Evolutionary conservation across 2,888 invertebrate genomes (phyloP), one percentile per base, ranked within the genome.

Genomic region (Drepanosiphum platanoidis): DNA sequence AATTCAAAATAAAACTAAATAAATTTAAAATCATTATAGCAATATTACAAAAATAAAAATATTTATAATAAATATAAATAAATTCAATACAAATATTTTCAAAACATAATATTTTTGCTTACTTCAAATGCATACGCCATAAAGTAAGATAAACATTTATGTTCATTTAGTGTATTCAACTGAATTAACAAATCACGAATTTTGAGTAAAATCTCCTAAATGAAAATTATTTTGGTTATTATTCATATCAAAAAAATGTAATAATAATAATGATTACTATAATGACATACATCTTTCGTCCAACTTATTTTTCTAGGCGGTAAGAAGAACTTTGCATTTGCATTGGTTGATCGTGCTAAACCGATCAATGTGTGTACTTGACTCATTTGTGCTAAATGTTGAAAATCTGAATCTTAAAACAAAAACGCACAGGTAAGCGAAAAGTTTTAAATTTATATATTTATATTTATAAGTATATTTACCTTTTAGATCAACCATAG

Each of bases 331-430:
- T 94, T 91, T 22, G 92, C 90, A 90, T 96, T 94, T 3, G 92
- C 93, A 66, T 93, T 92, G 64, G 91, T 90, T 3, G 93, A 93
- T 87, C 96, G 91, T 0, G 97, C 96, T 79, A 97, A 91, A 3
- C 94, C 93, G 0, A 96, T 93, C 3, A 95, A 94, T 0, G 95
- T 95, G 87, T 92, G 91, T 72, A 93, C 92, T 90, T 96, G 94
- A 88, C 95, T 92, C 87, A 94, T 93, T 90, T 96, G 95, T 8
- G 96, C 95, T 86, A 97, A 91, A 88, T 94, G 93, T 80, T 92
- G 90, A 88, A 93, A 95, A 88, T 95, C 90, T 88, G 91, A 90
- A 87, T 91, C 92, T 92, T n/a, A 87, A 87, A 89, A 89, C 83
- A 79, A 86, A 87, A 84, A 87, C 27, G 27, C 7, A 64, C 27